Evolutionary conservation across 1,140 invertebrate species (phyloP).

Genomic region (Ctenoplectra terminalis): DNA sequence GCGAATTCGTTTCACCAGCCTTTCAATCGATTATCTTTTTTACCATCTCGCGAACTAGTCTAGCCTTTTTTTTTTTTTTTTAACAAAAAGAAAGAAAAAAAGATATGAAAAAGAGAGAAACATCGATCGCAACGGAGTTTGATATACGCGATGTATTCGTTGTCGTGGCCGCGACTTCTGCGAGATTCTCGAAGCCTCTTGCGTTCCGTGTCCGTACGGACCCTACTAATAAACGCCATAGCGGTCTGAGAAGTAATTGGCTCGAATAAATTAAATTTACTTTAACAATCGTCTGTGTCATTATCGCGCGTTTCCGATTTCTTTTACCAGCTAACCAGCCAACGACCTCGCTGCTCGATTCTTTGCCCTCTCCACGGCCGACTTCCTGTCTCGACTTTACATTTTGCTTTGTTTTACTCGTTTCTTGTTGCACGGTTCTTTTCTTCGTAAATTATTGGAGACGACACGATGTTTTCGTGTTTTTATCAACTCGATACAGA

Average conservation of each 20-base stretch:
- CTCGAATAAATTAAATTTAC: slow-evolving; percentile 74
- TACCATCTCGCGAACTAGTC: slow-evolving; percentile 6
- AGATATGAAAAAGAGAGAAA: not conserved
- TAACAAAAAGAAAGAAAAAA: slow-evolving; percentile 26
- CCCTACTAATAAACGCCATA: slow-evolving; percentile 76
- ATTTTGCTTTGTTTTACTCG: no score
- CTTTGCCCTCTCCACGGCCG: no score
- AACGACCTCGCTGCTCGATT: no score
- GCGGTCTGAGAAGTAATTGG: slow-evolving; percentile 72
- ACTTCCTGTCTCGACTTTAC: no score
- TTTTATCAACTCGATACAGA: no score
- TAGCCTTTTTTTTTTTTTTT: slow-evolving; percentile 38
- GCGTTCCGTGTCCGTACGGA: slow-evolving; percentile 61
- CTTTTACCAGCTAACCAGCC: not conserved
- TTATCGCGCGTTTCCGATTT: not conserved
- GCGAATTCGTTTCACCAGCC: slow-evolving; percentile 41
- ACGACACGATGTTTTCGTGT: no score
- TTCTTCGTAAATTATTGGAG: no score
- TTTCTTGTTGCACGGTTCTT: no score
- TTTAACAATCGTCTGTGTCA: slow-evolving; percentile 53
- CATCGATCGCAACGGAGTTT: not conserved
- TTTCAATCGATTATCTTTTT: slow-evolving; percentile 34
- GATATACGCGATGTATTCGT: not conserved
- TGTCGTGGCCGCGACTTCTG: slow-evolving; percentile 12
- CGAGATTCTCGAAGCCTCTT: slow-evolving; percentile 43